phyloP scores from a whole-genome alignment of 2,797 vertebrate genomes.

The Coregonus suidteri region DNA sequence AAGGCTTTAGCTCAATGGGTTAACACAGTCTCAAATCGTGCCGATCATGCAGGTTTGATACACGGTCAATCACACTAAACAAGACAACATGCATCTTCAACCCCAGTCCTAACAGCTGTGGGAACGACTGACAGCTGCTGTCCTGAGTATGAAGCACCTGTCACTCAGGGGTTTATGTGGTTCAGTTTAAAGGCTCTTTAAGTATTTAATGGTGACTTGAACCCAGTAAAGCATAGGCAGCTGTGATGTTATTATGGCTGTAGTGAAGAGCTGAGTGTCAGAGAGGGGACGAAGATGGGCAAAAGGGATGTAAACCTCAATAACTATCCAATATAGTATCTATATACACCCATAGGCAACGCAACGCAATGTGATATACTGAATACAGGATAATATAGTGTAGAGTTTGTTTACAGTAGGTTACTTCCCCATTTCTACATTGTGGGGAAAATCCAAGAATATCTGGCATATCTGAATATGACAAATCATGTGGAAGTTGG shows the following conservation, averaged over 20 bases:
- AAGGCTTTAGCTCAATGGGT: too few relatives aligned
- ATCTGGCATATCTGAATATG: background rate
- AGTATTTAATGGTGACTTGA: slow-evolving; percentile 66
- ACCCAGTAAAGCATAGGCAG: slow-evolving; percentile 65
- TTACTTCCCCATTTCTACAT: too few relatives aligned
- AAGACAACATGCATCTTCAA: background rate
- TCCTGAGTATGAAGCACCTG: background rate
- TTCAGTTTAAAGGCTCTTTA: slow-evolving; percentile 53
- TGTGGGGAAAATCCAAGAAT: background rate
- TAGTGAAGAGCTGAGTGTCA: slow-evolving; percentile 61
- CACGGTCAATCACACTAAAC: background rate
- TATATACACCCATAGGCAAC: too few relatives aligned
- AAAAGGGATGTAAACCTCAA: too few relatives aligned
- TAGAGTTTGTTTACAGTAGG: too few relatives aligned
- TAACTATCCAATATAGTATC: too few relatives aligned
- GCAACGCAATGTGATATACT: too few relatives aligned
- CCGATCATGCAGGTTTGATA: background rate
- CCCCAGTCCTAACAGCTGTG: background rate
- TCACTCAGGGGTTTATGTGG: slow-evolving; percentile 55
- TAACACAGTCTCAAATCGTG: too few relatives aligned
- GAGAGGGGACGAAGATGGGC: slow-evolving; percentile 22
- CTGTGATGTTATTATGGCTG: slow-evolving; percentile 55
- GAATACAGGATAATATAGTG: too few relatives aligned
- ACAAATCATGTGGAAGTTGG: background rate
- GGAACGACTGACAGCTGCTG: background rate